Conservation (phyloP, 2,888 invertebrate genomes). For the Erebia palarica region DNA sequence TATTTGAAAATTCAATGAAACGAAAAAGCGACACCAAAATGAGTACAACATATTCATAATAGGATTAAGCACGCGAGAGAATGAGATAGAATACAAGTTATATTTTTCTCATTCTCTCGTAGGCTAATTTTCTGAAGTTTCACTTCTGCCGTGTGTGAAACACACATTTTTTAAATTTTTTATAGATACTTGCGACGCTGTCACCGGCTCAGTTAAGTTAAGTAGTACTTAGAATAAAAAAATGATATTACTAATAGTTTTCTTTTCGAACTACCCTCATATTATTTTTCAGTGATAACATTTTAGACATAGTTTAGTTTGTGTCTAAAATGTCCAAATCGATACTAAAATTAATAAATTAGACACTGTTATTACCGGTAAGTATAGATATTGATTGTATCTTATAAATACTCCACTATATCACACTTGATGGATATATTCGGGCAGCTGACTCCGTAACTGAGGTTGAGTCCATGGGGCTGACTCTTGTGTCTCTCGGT, state of each 20-base stretch:
- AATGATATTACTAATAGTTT: background rate
- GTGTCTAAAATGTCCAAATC: background rate
- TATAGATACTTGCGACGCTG: no score
- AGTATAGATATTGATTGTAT: background rate
- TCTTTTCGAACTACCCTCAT: background rate
- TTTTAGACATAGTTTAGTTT: background rate
- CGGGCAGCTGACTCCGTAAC: slow-evolving; percentile 93
- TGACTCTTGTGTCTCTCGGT: slow-evolving; percentile 90
- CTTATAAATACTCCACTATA: slow-evolving; percentile 95
- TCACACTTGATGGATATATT: slow-evolving; percentile 98
- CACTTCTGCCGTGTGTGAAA: no score
- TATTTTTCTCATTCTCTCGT: no score
- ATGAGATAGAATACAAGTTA: no score
- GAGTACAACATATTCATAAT: no score
- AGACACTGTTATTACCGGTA: background rate
- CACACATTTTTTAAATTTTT: no score
- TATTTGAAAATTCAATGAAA: no score
- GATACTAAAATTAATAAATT: background rate
- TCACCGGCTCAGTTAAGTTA: no score
- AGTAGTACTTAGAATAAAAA: background rate
- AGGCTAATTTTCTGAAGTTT: no score
- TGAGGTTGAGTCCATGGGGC: slow-evolving; percentile 85
- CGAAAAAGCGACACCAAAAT: no score
- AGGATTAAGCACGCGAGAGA: no score
- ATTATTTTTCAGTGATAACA: background rate